These are phyloP conservation scores for Sebastes trivittatus DNA, from an alignment of 2,797 vertebrate species.

Conservation along the genomic window DNA sequence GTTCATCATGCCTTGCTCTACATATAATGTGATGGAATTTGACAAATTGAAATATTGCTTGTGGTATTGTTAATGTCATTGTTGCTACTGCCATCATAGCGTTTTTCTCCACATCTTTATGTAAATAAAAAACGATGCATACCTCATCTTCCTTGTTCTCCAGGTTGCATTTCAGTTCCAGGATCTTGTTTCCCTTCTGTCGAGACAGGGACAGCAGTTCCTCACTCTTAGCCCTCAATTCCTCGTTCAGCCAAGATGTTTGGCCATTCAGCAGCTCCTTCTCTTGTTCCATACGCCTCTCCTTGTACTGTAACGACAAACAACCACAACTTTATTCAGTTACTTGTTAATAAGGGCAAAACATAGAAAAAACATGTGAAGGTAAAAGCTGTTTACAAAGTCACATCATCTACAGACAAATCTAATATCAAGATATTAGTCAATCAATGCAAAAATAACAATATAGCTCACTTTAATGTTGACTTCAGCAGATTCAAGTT, in stretches of 20 bases:
- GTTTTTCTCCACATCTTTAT: not conserved
- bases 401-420: not conserved
- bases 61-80: not conserved
- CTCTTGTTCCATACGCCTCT: slow-evolving; percentile 96
- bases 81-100: not conserved
- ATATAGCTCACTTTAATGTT: slow-evolving; percentile 88
- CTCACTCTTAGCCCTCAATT: slow-evolving; percentile 94
- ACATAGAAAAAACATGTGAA: not conserved
- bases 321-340: not conserved
- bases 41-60: not conserved
- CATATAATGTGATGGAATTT: not conserved
- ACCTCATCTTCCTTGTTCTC: slow-evolving; percentile 96
- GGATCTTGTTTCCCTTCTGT: slow-evolving; percentile 92
- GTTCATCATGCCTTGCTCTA: not conserved
- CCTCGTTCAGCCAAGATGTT: slow-evolving; percentile 90
- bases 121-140: slow-evolving; percentile 25
- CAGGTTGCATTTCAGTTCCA: slow-evolving; percentile 91
- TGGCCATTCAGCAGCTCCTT: slow-evolving; percentile 91
- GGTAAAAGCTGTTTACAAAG: not conserved
- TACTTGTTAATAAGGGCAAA: not conserved
- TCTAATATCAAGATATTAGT: not conserved
- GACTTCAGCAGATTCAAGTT: slow-evolving; percentile 92
- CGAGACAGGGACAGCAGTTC: slow-evolving; percentile 90
- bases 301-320: slow-evolving; percentile 85
- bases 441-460: not conserved